Percentiles rank a stretch among this genome's conserved stretches.
Evolutionary conservation across 2,888 invertebrate species (phyloP).

Genomic region (Erynnis tages): DNA sequence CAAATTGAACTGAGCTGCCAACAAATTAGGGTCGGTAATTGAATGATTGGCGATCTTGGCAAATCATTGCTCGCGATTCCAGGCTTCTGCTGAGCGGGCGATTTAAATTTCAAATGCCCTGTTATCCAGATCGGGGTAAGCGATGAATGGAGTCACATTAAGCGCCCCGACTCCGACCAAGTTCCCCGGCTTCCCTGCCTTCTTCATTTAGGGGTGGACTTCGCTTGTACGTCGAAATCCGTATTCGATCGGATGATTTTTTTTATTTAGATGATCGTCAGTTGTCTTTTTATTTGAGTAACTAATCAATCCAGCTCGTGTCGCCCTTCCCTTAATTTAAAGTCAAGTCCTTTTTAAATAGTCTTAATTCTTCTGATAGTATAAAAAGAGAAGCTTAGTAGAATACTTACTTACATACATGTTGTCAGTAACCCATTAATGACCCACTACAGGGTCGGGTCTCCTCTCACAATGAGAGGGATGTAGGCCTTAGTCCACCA

Average conservation of each 20-base stretch:
- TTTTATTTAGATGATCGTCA: too few relatives aligned
- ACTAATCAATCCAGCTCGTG: too few relatives aligned
- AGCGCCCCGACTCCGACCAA: slow-evolving; percentile 28
- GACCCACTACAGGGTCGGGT: too few relatives aligned
- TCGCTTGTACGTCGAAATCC: neutral
- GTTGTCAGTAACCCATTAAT: too few relatives aligned
- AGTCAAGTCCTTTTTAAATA: too few relatives aligned
- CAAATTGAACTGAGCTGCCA: slow-evolving; percentile 6
- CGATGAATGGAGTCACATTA: slow-evolving; percentile 52
- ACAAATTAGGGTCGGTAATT: slow-evolving; percentile 26
- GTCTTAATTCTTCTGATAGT: too few relatives aligned
- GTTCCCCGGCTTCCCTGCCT: slow-evolving; percentile 11
- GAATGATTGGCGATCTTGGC: slow-evolving; percentile 27
- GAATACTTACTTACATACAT: too few relatives aligned
- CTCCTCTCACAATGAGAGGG: too few relatives aligned
- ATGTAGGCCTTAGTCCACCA: too few relatives aligned
- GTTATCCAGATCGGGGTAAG: slow-evolving; percentile 68
- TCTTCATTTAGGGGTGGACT: neutral
- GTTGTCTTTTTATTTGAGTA: too few relatives aligned
- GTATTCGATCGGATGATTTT: neutral
- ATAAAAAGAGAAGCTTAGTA: too few relatives aligned
- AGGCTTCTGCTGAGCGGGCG: slow-evolving; percentile 54
- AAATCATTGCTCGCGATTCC: slow-evolving; percentile 53
- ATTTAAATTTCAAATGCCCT: slow-evolving; percentile 77
- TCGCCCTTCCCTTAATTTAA: too few relatives aligned